Conservation (phyloP, 2,888 invertebrate species). For the Celastrina argiolus region DNA sequence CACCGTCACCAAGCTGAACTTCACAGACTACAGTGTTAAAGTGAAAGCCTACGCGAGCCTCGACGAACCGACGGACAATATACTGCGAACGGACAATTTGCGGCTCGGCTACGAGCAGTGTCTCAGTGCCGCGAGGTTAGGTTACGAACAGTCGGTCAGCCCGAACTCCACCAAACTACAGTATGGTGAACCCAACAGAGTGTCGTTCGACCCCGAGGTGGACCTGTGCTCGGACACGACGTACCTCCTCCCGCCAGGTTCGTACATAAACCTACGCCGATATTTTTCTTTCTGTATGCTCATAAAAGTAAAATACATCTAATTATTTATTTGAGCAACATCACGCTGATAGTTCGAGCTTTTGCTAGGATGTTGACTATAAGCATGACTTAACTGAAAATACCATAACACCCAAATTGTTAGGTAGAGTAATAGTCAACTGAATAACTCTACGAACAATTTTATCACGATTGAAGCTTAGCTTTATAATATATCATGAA, state of each 20-base stretch:
- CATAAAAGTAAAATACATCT: neutral
- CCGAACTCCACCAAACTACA: conserved; percentile 51
- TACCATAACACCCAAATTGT: neutral
- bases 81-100: neutral
- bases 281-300: neutral
- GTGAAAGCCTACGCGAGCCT: conserved; percentile 58
- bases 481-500: too few species aligned
- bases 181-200: conserved; percentile 61
- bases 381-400: neutral
- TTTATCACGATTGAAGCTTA: too few species aligned
- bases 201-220: conserved; percentile 57
- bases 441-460: neutral
- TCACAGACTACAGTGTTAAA: conserved; percentile 73
- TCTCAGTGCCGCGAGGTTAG: conserved; percentile 56
- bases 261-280: conserved; percentile 21
- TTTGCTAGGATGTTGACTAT: neutral
- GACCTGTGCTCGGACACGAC: conserved; percentile 61
- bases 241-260: conserved; percentile 62
- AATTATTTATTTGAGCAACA: neutral
- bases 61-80: conserved; percentile 55
- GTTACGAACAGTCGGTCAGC: conserved; percentile 58
- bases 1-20: conserved; percentile 64
- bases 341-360: neutral
- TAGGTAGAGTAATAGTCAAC: neutral
- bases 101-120: conserved; percentile 62